phyloP scores from a whole-genome alignment of 2,113 vertebrate species.

The Peromyscus leucopus region DNA sequence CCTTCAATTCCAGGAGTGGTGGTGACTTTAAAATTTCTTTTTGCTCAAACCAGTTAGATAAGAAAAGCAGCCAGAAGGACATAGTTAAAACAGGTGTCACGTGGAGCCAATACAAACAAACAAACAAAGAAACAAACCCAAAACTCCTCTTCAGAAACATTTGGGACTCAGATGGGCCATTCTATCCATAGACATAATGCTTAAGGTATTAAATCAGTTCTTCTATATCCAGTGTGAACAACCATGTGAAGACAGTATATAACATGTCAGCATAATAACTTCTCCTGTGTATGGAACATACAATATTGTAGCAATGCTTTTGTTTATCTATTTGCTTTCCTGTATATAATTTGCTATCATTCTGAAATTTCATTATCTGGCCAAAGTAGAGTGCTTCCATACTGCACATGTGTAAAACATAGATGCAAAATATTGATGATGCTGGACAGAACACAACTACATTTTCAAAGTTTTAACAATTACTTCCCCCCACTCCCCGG shows the following conservation, averaged over 20 bases:
- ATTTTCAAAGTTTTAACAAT: conserved; percentile 26
- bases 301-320: background rate
- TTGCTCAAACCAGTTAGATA: background rate
- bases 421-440: background rate
- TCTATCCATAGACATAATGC: background rate
- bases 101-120: background rate
- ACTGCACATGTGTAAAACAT: background rate
- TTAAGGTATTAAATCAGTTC: background rate
- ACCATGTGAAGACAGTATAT: background rate
- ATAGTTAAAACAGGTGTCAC: conserved; percentile 27
- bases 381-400: background rate
- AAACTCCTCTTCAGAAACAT: conserved; percentile 11
- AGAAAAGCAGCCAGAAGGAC: background rate
- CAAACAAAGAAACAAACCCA: background rate
- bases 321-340: background rate
- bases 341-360: background rate
- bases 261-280: background rate
- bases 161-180: conserved; percentile 29
- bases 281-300: conserved; percentile 4
- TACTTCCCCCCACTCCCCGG: too few relatives aligned
- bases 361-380: conserved; percentile 37
- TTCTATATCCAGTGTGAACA: background rate
- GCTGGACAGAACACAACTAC: background rate
- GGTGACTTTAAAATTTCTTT: background rate
- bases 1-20: conserved; percentile 52